Evolutionary conservation across 2,888 invertebrate genomes (phyloP).

Genomic region (Helleia helle): DNA sequence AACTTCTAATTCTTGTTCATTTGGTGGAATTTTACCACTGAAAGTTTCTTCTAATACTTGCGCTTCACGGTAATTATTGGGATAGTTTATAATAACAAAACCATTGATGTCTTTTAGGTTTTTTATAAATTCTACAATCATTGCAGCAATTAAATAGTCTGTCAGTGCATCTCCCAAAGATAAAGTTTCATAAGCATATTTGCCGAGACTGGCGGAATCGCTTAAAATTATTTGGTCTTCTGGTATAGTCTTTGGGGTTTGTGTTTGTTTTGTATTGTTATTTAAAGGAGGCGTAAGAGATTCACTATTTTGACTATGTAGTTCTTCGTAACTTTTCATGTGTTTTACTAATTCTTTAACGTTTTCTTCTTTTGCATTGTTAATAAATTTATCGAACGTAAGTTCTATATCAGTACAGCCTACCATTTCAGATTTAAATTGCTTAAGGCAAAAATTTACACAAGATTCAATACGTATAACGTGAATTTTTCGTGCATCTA

Average conservation of each 20-base stretch:
- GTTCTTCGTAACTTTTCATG: conserved; percentile 47
- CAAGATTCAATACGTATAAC: conserved; percentile 62
- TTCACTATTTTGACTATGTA: conserved; percentile 35
- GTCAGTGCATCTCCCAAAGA: conserved; percentile 67
- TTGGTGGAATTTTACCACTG: conserved; percentile 64
- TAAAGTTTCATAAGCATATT: conserved; percentile 69
- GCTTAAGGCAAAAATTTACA: conserved; percentile 73
- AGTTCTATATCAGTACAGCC: conserved; percentile 64
- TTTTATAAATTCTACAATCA: conserved; percentile 76
- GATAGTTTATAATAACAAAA: conserved; percentile 79
- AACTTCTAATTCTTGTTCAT: conserved; percentile 41
- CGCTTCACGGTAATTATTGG: conserved; percentile 72
- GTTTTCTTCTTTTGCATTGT: conserved; percentile 36
- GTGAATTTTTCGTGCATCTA: conserved; percentile 48
- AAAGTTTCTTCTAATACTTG: conserved; percentile 74
- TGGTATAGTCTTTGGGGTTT: conserved; percentile 76
- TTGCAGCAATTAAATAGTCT: conserved; percentile 70
- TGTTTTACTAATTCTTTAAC: conserved; percentile 46
- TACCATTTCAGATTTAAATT: conserved; percentile 68
- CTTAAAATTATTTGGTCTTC: conserved; percentile 71
- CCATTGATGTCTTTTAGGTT: conserved; percentile 59
- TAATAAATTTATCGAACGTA: conserved; percentile 46
- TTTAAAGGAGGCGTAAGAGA: neutral
- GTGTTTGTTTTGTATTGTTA: conserved; percentile 63
- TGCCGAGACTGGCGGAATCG: conserved; percentile 66